Evolutionary conservation across 2,888 invertebrate species (phyloP).

Genomic region (Tillus elongatus): DNA sequence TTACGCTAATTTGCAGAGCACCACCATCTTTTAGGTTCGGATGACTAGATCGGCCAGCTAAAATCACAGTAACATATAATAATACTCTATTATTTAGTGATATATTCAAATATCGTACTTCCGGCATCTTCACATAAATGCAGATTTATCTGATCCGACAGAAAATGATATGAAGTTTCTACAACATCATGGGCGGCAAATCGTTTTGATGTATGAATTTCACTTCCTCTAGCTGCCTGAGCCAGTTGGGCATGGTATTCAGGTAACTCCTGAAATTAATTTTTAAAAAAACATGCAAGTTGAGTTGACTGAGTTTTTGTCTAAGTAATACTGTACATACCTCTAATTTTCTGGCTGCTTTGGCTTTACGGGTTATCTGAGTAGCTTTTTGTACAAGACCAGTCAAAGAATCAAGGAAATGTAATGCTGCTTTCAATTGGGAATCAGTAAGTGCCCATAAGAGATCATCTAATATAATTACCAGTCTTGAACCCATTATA

Average conservation of each 20-base stretch:
- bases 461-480: constrained; percentile 88
- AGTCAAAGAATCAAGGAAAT: constrained; percentile 77
- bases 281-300: constrained; percentile 10
- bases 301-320: too few species aligned
- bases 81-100: constrained; percentile 11
- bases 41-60: constrained; percentile 76
- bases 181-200: constrained; percentile 87
- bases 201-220: constrained; percentile 42
- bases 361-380: constrained; percentile 66
- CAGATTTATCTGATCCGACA: constrained; percentile 85
- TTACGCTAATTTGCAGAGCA: constrained; percentile 83
- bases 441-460: constrained; percentile 96
- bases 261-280: constrained; percentile 49
- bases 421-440: constrained; percentile 85
- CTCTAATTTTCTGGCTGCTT: constrained; percentile 77
- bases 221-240: constrained; percentile 47
- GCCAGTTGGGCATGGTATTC: constrained; percentile 65
- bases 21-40: constrained; percentile 82
- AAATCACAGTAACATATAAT: constrained; percentile 17
- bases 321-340: too few species aligned
- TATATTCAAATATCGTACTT: constrained; percentile 45
- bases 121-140: constrained; percentile 95
- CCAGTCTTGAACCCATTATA: constrained; percentile 82
- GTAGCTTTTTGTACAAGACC: constrained; percentile 75
- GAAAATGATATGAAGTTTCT: constrained; percentile 95